A percentile compares a stretch with the other conserved stretches of the same genome.
Evolutionary conservation across 2,888 invertebrate species (phyloP).

Genomic region (Parasteatoda lunata): DNA sequence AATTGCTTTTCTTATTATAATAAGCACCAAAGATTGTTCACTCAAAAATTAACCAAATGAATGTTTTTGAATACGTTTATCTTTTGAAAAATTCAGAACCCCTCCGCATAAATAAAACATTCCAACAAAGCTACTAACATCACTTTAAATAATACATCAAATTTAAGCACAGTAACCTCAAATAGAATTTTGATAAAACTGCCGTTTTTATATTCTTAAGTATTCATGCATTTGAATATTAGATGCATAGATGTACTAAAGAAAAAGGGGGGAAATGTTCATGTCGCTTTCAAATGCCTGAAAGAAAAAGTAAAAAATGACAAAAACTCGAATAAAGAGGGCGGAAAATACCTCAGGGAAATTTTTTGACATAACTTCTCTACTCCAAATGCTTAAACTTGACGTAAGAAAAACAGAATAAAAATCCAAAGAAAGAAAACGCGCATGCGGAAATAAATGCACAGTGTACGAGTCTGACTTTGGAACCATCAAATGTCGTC

Average conservation of each 20-base stretch:
- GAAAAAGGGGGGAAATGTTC: not conserved
- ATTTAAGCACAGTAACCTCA: not conserved
- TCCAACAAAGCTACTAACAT: not conserved
- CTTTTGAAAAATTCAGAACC: too few relatives aligned
- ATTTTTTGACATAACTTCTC: slow-evolving; percentile 41
- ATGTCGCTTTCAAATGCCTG: not conserved
- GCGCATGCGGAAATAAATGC: slow-evolving; percentile 20
- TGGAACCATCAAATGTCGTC: slow-evolving; percentile 15
- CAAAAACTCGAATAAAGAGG: not conserved
- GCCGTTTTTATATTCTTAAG: slow-evolving; percentile 21
- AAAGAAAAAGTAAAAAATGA: not conserved
- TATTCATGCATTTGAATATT: slow-evolving; percentile 36
- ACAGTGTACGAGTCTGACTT: not conserved
- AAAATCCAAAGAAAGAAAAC: slow-evolving; percentile 13
- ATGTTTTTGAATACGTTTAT: too few relatives aligned
- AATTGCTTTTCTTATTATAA: too few relatives aligned
- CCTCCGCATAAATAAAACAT: too few relatives aligned
- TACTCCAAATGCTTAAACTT: not conserved
- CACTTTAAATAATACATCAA: slow-evolving; percentile 2
- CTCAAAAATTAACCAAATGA: too few relatives aligned
- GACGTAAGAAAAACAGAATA: not conserved
- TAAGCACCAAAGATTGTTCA: too few relatives aligned
- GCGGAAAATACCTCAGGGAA: slow-evolving; percentile 17
- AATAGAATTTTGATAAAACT: not conserved
- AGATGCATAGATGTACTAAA: slow-evolving; percentile 14